phyloP scores from a whole-genome alignment of 2,797 vertebrate species.

The Paratrypauchen microcephalus region DNA sequence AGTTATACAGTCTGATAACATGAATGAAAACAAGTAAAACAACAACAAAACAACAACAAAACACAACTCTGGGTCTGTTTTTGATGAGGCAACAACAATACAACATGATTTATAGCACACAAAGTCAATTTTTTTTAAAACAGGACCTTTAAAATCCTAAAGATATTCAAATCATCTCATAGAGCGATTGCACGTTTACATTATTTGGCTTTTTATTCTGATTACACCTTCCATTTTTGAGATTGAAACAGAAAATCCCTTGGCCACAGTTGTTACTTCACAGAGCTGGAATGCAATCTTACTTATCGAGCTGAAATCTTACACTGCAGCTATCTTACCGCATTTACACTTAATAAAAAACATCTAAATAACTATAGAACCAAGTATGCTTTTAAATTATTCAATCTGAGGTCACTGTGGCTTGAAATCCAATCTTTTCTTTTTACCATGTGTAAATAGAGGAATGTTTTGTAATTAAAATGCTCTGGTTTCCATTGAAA shows the following conservation, averaged over 20 bases:
- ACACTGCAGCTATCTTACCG: too few relatives aligned
- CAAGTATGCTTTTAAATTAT: background rate
- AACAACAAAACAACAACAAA: too few relatives aligned
- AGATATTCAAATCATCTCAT: background rate
- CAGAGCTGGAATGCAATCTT: background rate
- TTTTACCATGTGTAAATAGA: conserved; percentile 45
- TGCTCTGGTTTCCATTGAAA: conserved; percentile 51
- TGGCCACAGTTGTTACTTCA: background rate
- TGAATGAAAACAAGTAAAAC: too few relatives aligned
- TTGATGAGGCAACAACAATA: too few relatives aligned
- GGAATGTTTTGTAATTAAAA: conserved; percentile 60
- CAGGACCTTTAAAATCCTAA: background rate
- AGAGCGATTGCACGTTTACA: too few relatives aligned
- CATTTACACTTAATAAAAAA: background rate
- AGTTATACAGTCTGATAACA: too few relatives aligned
- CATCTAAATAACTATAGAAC: background rate
- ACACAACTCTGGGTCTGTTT: too few relatives aligned
- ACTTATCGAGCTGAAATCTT: background rate
- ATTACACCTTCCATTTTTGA: background rate
- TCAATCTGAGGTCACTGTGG: conserved; percentile 17
- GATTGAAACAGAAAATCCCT: background rate
- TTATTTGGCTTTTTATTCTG: too few relatives aligned
- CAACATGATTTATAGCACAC: too few relatives aligned
- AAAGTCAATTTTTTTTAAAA: too few relatives aligned
- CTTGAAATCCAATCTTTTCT: conserved; percentile 40